These are phyloP conservation scores for Heliocidaris erythrogramma DNA, from an alignment of 35 echinoderm and acorn worm genomes.

Conservation along the genomic window DNA sequence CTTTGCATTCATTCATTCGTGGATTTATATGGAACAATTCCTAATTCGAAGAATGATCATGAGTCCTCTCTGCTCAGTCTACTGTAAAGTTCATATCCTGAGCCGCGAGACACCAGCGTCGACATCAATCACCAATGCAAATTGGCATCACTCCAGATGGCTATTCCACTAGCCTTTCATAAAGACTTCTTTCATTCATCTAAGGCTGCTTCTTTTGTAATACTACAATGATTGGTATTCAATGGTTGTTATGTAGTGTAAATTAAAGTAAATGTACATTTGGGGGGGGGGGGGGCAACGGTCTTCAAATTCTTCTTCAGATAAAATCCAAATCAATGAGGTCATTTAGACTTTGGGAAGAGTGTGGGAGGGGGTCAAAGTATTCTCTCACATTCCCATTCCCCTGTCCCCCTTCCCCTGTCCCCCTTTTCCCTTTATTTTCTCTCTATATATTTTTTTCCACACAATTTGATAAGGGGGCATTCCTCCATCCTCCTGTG, in stretches of 20 bases:
- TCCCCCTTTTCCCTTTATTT: no score
- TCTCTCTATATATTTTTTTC: no score
- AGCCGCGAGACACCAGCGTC: background rate
- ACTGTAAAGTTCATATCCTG: conserved; percentile 17
- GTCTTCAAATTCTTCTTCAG: no score
- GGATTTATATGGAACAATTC: background rate
- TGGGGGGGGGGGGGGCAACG: no score
- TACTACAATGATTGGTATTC: background rate
- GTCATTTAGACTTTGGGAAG: no score
- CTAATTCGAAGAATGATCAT: background rate
- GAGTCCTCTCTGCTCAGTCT: background rate
- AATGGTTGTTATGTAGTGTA: background rate
- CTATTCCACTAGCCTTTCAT: background rate
- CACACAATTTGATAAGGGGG: no score
- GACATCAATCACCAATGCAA: background rate
- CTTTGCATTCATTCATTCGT: background rate
- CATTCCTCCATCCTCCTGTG: no score
- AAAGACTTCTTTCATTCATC: background rate
- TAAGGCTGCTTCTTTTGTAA: background rate
- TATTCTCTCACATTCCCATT: no score
- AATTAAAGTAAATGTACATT: background rate
- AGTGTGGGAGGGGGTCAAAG: no score
- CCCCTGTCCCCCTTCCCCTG: no score
- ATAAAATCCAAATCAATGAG: no score
- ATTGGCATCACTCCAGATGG: background rate